Evolutionary conservation across 2,113 vertebrate genomes (phyloP).

Genomic region (Euleptes europaea): DNA sequence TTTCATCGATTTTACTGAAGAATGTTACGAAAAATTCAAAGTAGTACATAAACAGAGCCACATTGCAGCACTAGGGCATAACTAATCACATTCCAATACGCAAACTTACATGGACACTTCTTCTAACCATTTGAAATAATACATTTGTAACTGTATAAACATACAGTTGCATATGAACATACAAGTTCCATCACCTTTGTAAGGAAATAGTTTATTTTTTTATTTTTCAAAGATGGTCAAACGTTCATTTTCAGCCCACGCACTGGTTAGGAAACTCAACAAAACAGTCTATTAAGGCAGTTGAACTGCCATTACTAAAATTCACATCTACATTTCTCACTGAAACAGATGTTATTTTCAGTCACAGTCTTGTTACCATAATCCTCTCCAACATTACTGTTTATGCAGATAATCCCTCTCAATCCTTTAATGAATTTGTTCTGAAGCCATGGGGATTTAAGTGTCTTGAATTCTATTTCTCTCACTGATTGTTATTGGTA

Average conservation of each 20-base stretch:
- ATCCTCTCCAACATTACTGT: conserved; percentile 62
- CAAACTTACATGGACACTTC: neutral
- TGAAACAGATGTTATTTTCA: conserved; percentile 30
- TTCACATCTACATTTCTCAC: neutral
- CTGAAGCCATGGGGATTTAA: conserved; percentile 58
- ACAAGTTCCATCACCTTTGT: neutral
- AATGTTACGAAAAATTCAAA: too few species aligned
- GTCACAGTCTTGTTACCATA: conserved; percentile 54
- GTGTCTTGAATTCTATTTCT: conserved; percentile 48
- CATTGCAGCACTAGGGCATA: neutral
- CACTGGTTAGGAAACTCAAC: neutral
- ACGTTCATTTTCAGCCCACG: neutral
- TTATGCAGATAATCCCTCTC: conserved; percentile 64
- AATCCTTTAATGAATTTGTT: conserved; percentile 68
- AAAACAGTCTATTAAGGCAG: neutral
- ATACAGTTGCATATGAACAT: too few species aligned
- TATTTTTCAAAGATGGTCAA: neutral
- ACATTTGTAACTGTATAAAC: neutral
- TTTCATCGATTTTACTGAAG: too few species aligned
- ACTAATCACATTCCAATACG: neutral
- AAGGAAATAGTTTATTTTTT: neutral
- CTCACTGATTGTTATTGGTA: conserved; percentile 34
- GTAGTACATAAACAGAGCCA: neutral
- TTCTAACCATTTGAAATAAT: neutral
- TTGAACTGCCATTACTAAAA: neutral